A percentile compares a stretch with the other conserved stretches of the same genome.
Conservation (phyloP, 2,797 vertebrate genomes). For the Mionectes olivaceus region DNA sequence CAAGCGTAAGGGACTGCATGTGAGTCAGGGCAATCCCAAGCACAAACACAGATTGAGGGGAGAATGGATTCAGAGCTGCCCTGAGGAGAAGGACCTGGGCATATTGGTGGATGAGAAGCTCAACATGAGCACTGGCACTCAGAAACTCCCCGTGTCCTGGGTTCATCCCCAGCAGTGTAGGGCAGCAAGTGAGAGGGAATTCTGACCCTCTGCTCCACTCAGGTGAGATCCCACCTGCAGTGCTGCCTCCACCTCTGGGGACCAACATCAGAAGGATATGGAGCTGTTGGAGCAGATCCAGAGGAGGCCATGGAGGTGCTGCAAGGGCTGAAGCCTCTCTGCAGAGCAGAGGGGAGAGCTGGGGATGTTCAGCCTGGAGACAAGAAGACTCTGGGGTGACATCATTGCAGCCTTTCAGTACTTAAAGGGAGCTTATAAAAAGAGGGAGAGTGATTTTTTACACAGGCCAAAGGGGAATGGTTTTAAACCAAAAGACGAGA, state of each 20-base stretch:
- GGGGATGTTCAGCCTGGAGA: neutral
- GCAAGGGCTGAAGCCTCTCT: fast-evolving
- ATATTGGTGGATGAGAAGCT: neutral
- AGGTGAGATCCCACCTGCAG: neutral
- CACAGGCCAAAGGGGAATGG: neutral
- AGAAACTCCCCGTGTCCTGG: neutral
- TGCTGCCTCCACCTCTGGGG: neutral
- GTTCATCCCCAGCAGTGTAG: neutral
- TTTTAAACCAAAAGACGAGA: neutral
- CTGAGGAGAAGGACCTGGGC: neutral
- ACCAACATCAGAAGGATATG: fast-evolving
- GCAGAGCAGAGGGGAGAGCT: neutral
- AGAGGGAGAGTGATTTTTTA: neutral
- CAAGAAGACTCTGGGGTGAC: neutral
- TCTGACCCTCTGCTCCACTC: neutral
- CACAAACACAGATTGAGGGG: neutral
- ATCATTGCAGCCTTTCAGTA: neutral
- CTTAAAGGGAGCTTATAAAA: neutral
- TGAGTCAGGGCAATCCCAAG: neutral
- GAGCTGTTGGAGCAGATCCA: neutral
- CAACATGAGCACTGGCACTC: neutral
- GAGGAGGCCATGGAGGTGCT: neutral
- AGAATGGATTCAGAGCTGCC: neutral
- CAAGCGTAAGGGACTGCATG: neutral
- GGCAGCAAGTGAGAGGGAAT: neutral